These are phyloP conservation scores for Rhinogobius similis DNA, from an alignment of 2,113 vertebrate genomes.

Conservation along the genomic window DNA sequence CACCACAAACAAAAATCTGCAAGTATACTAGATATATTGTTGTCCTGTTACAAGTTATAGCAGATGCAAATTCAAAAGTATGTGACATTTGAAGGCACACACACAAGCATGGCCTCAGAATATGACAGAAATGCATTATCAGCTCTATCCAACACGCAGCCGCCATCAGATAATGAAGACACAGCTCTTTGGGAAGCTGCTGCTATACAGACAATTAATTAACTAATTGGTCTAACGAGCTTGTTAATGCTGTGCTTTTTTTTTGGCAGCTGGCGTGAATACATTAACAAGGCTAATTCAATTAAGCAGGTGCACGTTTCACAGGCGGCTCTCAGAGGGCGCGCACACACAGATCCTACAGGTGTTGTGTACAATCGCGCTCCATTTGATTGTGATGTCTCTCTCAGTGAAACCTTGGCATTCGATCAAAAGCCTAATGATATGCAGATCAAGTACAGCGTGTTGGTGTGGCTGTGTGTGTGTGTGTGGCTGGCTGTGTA, in stretches of 20 bases:
- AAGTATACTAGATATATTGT: slow-evolving; percentile 3
- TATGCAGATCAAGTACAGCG: slow-evolving; percentile 70
- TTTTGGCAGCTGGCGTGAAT: slow-evolving; percentile 79
- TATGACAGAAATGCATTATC: slow-evolving; percentile 70
- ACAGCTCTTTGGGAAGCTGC: slow-evolving; percentile 69
- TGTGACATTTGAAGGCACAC: slow-evolving; percentile 28
- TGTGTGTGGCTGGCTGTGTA: slow-evolving; percentile 26
- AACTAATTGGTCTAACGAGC: slow-evolving; percentile 84
- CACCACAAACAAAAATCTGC: slow-evolving; percentile 8
- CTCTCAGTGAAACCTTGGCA: slow-evolving; percentile 71
- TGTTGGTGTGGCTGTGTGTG: slow-evolving; percentile 26
- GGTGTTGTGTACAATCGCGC: slow-evolving; percentile 65
- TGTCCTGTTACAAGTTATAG: slow-evolving; percentile 8
- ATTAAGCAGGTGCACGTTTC: slow-evolving; percentile 83
- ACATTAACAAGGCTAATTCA: slow-evolving; percentile 82
- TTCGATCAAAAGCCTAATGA: slow-evolving; percentile 69
- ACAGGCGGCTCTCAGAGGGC: slow-evolving; percentile 72
- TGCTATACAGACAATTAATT: slow-evolving; percentile 82
- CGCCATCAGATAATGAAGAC: slow-evolving; percentile 82
- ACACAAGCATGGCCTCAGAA: slow-evolving; percentile 19
- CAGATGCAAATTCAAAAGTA: slow-evolving; percentile 14
- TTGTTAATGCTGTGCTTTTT: slow-evolving; percentile 76
- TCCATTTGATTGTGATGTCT: slow-evolving; percentile 68
- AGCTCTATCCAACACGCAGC: slow-evolving; percentile 69
- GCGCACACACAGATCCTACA: slow-evolving; percentile 63